Base-by-base conservation (phyloP, 2,113 vertebrate species). In the Lagopus muta region DNA sequence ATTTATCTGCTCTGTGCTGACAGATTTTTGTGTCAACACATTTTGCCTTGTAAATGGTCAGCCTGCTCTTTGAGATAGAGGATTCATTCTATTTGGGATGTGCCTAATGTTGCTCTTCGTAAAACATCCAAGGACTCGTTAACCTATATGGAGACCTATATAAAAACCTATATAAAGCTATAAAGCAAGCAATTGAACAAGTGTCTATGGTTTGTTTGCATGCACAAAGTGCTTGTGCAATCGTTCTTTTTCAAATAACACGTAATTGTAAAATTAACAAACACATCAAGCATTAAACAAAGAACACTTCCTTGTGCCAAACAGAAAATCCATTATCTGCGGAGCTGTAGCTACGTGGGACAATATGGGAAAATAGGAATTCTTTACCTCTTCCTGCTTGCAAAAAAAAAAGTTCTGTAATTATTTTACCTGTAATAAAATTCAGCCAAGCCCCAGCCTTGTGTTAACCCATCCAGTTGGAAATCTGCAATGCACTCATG, bases 341-440 rank as follows among this genome's bases (percentile, higher is more conserved):
- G 30, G 38, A 81, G 65, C 40, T 40, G 21, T 42, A 65, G 74
- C 43, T 57, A 81, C 19, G 11, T 0, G 52, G 47, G 5, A 30
- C 73, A 79, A 13, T 8, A 76, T 0, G 73, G 11, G 16, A 66
- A 24, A 16, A 47, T 6, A 13, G n/a, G 58, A 54, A 42, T 45
- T 72, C 57, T 95, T 80, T 45, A 55, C 43, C 57, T 81, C 47
- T 82, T 77, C 21, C 73, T 77, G 19, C 17, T 43, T 45, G 17
- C n/a, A 95, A 95, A 97, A 88, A 88, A 88, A 96, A 96, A 91
- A 94, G 93, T 40, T 97, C 94, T 19, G 55, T n/a, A n/a, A 40
- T 66, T 74, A 38, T 60, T 87, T 93, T 95, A 97, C 96, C 96
- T 97, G 96, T 96, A 97, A 85, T 97, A 96, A 92, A 97, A 96